Evolutionary conservation across 2,113 vertebrate species (phyloP).

Genomic region (Hirundichthys speculiger): DNA sequence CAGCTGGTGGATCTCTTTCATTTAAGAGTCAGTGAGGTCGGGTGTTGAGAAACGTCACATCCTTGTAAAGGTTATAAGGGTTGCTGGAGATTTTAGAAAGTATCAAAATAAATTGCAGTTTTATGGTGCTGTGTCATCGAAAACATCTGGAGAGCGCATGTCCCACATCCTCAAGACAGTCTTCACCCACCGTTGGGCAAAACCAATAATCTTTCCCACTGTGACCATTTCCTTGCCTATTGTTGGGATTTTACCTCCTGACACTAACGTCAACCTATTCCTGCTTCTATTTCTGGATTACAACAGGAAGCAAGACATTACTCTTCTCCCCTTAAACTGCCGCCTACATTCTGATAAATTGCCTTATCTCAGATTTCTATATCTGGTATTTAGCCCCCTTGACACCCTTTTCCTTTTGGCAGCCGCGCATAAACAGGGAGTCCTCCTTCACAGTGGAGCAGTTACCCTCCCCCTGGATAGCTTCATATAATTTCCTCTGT

Average conservation of each 20-base stretch:
- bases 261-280: not conserved
- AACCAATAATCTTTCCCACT: too few relatives aligned
- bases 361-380: constrained; percentile 61
- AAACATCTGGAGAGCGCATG: too few relatives aligned
- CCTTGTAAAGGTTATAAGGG: too few relatives aligned
- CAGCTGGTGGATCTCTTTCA: not conserved
- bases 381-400: constrained; percentile 50
- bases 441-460: constrained; percentile 31
- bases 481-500: constrained; percentile 62
- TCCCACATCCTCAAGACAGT: too few relatives aligned
- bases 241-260: too few relatives aligned
- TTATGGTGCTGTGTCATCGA: too few relatives aligned
- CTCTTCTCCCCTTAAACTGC: constrained; percentile 22
- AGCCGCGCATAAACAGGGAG: constrained; percentile 63
- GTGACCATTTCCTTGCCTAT: too few relatives aligned
- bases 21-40: not conserved
- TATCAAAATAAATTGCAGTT: too few relatives aligned
- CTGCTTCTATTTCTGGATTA: constrained; percentile 27
- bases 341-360: constrained; percentile 17
- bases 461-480: constrained; percentile 47
- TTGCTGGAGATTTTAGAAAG: too few relatives aligned
- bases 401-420: constrained; percentile 73
- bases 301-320: constrained; percentile 49
- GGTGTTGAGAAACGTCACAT: too few relatives aligned
- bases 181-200: too few relatives aligned